These are phyloP conservation scores for Microcaecilia unicolor DNA, from an alignment of 2,797 vertebrate species.

Conservation along the genomic window DNA sequence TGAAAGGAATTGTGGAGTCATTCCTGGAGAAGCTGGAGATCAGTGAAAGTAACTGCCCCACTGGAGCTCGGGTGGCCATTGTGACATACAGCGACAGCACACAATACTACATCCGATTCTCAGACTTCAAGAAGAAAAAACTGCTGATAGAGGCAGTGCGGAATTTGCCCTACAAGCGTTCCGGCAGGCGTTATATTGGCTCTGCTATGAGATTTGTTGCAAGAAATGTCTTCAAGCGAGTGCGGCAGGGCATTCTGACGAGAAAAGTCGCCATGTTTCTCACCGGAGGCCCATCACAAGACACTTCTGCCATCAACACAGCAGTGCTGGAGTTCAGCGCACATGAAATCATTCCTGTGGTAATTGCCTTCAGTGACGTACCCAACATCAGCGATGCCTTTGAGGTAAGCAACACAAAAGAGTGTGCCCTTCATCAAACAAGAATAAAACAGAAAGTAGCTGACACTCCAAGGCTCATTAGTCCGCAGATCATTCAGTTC, in stretches of 20 bases:
- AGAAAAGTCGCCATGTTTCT: slow-evolving; percentile 78
- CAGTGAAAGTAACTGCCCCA: slow-evolving; percentile 72
- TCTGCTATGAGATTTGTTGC: slow-evolving; percentile 71
- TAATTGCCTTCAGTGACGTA: slow-evolving; percentile 57
- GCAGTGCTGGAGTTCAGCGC: slow-evolving; percentile 66
- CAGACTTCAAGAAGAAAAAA: slow-evolving; percentile 50
- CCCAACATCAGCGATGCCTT: slow-evolving; percentile 46
- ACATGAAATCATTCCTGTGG: slow-evolving; percentile 48
- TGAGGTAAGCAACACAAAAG: slow-evolving; percentile 45
- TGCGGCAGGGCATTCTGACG: slow-evolving; percentile 53
- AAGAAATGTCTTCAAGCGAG: slow-evolving; percentile 70
- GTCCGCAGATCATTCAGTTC: too few relatives aligned
- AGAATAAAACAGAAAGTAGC: too few relatives aligned
- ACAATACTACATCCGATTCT: slow-evolving; percentile 70
- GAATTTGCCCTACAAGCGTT: slow-evolving; percentile 53
- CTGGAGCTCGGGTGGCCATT: slow-evolving; percentile 63
- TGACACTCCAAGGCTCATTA: too few relatives aligned
- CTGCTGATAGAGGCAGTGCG: slow-evolving; percentile 53
- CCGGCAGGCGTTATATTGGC: slow-evolving; percentile 55
- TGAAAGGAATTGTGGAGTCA: slow-evolving; percentile 52
- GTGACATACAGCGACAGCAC: slow-evolving; percentile 56
- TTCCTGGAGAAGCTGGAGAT: slow-evolving; percentile 63
- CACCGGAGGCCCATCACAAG: slow-evolving; percentile 37
- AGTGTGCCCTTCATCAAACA: too few relatives aligned
- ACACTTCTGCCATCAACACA: slow-evolving; percentile 41